Evolutionary conservation across 2,113 vertebrate genomes (phyloP), one percentile per base, ranked within the genome.

Genomic region (Heterotis niloticus): DNA sequence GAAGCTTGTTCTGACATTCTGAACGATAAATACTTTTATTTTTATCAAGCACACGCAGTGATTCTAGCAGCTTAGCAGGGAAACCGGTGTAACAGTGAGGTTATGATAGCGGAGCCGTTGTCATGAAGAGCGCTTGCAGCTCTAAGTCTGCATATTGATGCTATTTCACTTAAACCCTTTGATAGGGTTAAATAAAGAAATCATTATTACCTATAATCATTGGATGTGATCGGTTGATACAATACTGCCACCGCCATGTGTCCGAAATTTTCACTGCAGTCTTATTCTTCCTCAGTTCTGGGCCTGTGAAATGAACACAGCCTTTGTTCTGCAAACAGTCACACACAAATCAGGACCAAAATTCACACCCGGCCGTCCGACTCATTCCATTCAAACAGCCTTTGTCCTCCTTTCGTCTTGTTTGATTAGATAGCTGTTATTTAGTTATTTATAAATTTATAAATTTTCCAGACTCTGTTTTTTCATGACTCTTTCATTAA

Each of bases 401-500:
- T 76, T 62, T 80, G 72, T 67, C 29, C 29, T 66, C 54, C 51
- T 26, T 57, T 5, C n/a, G 72, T 75, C 29, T n/a, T 28, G 13
- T 34, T 76, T 62, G 74, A 75, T 60, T 29, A 51, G 71, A 75
- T n/a, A 17, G 26, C 60, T 57, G 23, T 52, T 20, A 52, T 75
- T 28, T 20, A 70, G 60, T 71, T 44, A 60, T 78, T 78, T 51
- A 24, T 78, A 18, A 68, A 60, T 78, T 78, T 51, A 24, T 78
- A 18, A 68, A 70, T 68, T 59, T 18, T 44, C 26, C 60, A 75
- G 13, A 52, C 28, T 70, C 60, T 77, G 69, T 77, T 51, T 68
- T 78, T 85, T 86, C 69, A 79, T 76, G 54, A 24, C 64, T 64
- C 69, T 82, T 85, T 80, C 77, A 79, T 64, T 57, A 26, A 34